Evolutionary conservation across 2,888 invertebrate genomes (phyloP), one percentile per base, ranked within the genome.

Genomic region (Rosalia funebris): DNA sequence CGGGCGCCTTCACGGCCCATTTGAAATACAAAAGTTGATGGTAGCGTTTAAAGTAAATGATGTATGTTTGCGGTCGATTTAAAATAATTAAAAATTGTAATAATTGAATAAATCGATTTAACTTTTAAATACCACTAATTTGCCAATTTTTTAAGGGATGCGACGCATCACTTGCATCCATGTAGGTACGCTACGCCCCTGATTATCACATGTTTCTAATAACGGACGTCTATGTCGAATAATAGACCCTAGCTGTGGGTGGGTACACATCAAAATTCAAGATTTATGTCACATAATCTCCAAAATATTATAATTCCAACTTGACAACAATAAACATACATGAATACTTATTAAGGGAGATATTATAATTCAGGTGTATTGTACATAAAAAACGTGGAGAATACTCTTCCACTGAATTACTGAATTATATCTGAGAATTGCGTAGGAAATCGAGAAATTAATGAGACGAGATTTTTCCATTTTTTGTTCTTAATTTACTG

Each of bases 201-300:
- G n/a, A n/a, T n/a, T n/a, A n/a, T n/a, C n/a, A n/a, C n/a, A n/a
- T n/a, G n/a, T n/a, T 14, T 36, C 4, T 37, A 36, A 9, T 48
- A 37, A 34, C 19, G 48, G 12, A 48, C 48, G 34, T 34, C 46
- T 16, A 14, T 36, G 31, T 36, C 17, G 19, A 20, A 10, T 57
- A 68, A 68, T 66, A 66, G 68, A 66, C 64, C 66, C 47, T 44
- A 57, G 16, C 66, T 55, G 68, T 68, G 68, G 68, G 68, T 66
- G 68, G 68, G 59, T 57, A 50, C 61, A 44, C 64, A 68, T 68
- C 66, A 68, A 57, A 66, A 68, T 66, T 62, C 55, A 60, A 64
- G 64, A 65, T 63, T 68, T 68, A 68, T 64, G 50, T 50, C 62
- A 57, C 53, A 48, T 65, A 68, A 66, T 66, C 65, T 62, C 63